These are phyloP conservation scores for Serripes groenlandicus DNA, from an alignment of 2,888 invertebrate species.

Conservation along the genomic window DNA sequence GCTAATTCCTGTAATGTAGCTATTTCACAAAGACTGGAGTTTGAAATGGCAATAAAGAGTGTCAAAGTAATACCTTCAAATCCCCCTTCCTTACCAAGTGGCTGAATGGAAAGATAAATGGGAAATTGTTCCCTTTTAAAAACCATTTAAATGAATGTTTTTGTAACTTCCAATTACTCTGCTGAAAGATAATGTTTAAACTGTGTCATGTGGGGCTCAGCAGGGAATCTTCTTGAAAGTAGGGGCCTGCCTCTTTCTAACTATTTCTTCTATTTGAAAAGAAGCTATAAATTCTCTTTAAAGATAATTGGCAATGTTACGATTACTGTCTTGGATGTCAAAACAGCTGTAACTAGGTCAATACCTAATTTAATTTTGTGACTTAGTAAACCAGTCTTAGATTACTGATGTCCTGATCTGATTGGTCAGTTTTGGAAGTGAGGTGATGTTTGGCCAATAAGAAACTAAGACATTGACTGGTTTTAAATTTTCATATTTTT, in stretches of 20 bases:
- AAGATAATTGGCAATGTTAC: conserved; percentile 3
- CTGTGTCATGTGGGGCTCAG: conserved; percentile 7
- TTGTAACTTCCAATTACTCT: conserved; percentile 15
- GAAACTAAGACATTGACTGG: too few species aligned
- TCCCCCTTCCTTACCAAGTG: not conserved
- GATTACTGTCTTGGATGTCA: not conserved
- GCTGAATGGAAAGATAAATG: not conserved
- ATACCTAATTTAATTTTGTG: too few species aligned
- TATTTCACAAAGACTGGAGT: too few species aligned
- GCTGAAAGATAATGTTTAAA: conserved; percentile 9
- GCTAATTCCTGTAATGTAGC: too few species aligned
- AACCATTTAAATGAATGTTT: conserved; percentile 4
- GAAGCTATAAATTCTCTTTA: not conserved
- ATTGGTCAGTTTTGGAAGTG: too few species aligned
- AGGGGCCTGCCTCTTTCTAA: not conserved
- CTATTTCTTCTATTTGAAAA: conserved; percentile 15
- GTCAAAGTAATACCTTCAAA: not conserved
- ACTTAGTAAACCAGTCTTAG: too few species aligned
- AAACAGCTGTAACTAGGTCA: not conserved
- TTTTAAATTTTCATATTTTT: not conserved
- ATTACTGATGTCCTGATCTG: too few species aligned
- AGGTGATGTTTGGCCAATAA: too few species aligned
- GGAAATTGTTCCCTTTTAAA: conserved; percentile 1
- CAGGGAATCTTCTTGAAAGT: conserved; percentile 3
- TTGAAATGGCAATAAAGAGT: too few species aligned